These are phyloP conservation scores for Rana temporaria DNA, from an alignment of 2,113 vertebrate genomes.

Conservation along the genomic window DNA sequence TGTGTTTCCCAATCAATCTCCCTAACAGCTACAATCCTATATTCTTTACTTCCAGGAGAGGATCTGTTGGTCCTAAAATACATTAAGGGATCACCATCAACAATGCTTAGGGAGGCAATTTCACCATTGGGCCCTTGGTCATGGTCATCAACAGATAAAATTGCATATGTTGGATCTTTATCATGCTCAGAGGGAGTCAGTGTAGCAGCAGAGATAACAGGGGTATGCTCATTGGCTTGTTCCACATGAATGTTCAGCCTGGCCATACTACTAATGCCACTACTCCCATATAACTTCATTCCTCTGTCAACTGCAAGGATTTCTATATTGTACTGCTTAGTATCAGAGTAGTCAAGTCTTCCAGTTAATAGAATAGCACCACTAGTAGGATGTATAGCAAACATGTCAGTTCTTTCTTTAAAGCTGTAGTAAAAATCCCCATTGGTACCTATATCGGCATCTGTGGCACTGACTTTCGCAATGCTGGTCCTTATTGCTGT, in stretches of 20 bases:
- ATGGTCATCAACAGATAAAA: conserved; percentile 88
- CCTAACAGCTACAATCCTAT: conserved; percentile 86
- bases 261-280: conserved; percentile 96
- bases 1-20: conserved; percentile 88
- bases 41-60: conserved; percentile 91
- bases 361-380: conserved; percentile 89
- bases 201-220: conserved; percentile 81
- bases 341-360: conserved; percentile 85
- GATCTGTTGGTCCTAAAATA: conserved; percentile 88
- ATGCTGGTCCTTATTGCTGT: conserved; percentile 90
- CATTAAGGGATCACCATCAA: conserved; percentile 89
- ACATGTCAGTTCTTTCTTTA: conserved; percentile 92
- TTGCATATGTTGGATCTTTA: conserved; percentile 84
- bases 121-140: conserved; percentile 92
- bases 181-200: conserved; percentile 82
- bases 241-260: conserved; percentile 87
- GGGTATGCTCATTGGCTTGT: conserved; percentile 89
- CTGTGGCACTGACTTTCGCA: conserved; percentile 91
- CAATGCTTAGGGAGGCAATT: conserved; percentile 89
- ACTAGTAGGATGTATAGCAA: conserved; percentile 95
- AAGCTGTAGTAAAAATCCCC: conserved; percentile 99
- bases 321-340: conserved; percentile 87
- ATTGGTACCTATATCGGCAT: conserved; percentile 96
- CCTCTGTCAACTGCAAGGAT: conserved; percentile 95
- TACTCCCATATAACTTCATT: conserved; percentile 94